A percentile compares a stretch with the other conserved stretches of the same genome.
Conservation (phyloP, 2,797 vertebrate genomes). For the Oophaga sylvatica region DNA sequence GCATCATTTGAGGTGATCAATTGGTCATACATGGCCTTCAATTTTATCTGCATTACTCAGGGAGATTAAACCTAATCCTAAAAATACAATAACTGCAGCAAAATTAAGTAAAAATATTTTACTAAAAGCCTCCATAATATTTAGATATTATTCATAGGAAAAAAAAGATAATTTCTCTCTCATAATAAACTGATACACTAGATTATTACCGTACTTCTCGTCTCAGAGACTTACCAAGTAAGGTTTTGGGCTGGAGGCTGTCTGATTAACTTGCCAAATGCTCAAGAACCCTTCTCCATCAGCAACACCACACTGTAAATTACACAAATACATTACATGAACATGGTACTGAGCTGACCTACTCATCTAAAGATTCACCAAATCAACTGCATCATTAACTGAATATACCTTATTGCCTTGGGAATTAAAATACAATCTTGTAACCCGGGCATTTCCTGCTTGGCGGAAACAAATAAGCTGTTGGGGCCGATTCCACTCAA, state of each 20-base stretch:
- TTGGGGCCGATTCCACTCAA: constrained; percentile 97
- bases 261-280: constrained; percentile 98
- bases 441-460: constrained; percentile 95
- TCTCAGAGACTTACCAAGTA: constrained; percentile 84
- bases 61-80: background rate
- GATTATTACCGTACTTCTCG: too few relatives aligned
- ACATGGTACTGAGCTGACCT: background rate
- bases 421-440: constrained; percentile 95
- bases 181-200: background rate
- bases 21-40: too few relatives aligned
- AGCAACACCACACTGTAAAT: constrained; percentile 89
- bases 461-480: constrained; percentile 96
- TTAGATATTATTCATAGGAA: background rate
- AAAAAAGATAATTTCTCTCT: background rate
- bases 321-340: background rate
- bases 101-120: background rate
- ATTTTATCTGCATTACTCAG: background rate
- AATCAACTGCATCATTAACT: background rate
- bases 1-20: too few relatives aligned
- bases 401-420: constrained; percentile 93
- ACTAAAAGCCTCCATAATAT: background rate
- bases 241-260: constrained; percentile 92
- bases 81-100: background rate
- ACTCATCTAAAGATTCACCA: background rate
- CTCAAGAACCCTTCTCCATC: constrained; percentile 97